Conservation (phyloP, 1,140 invertebrate species). For the Drosophila micromelanica region DNA sequence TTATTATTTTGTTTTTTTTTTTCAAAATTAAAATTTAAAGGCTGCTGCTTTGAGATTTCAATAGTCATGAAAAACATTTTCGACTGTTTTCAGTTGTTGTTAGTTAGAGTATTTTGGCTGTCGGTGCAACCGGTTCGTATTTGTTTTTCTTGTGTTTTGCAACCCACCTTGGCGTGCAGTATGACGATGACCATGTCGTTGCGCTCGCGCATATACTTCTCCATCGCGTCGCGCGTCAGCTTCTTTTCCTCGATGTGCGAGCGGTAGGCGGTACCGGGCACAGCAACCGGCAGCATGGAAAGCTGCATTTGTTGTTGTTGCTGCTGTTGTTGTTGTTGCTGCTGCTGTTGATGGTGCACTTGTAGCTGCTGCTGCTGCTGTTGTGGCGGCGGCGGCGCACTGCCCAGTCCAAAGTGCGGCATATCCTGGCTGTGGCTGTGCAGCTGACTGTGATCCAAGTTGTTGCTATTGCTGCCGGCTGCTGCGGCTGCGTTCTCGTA, state of each 20-base stretch:
- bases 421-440: slow-evolving; percentile 69
- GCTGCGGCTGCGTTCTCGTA: slow-evolving; percentile 69
- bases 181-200: slow-evolving; percentile 99
- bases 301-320: slow-evolving; percentile 77
- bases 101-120: no score
- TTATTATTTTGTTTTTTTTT: no score
- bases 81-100: no score
- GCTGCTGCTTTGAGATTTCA: no score
- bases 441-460: slow-evolving; percentile 43
- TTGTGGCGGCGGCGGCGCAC: slow-evolving; percentile 82
- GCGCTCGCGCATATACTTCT: slow-evolving; percentile 95
- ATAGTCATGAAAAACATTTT: no score
- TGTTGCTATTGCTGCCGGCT: slow-evolving; percentile 40
- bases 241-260: slow-evolving; percentile 90
- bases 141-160: background rate
- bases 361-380: slow-evolving; percentile 83
- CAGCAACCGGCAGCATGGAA: slow-evolving; percentile 79
- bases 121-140: background rate
- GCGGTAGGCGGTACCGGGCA: slow-evolving; percentile 84
- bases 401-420: slow-evolving; percentile 82
- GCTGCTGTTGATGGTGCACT: slow-evolving; percentile 70
- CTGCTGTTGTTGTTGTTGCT: slow-evolving; percentile 63
- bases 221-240: slow-evolving; percentile 97
- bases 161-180: slow-evolving; percentile 94
- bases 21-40: no score